Evolutionary conservation across 2,888 invertebrate genomes (phyloP).

Genomic region (Drosophila tripunctata): DNA sequence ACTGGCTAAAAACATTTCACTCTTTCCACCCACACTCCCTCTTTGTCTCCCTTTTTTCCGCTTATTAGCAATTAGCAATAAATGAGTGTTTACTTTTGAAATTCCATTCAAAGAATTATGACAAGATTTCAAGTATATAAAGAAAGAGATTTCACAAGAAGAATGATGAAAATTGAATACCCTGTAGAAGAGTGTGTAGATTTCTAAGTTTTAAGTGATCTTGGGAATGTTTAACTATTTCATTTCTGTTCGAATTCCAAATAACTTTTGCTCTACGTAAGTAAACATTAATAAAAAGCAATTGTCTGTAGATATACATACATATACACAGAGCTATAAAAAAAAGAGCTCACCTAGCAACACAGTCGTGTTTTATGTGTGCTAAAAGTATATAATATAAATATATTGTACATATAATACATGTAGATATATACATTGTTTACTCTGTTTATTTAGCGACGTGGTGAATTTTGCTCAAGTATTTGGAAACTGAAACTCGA

Average conservation of each 20-base stretch:
- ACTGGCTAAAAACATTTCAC: background rate
- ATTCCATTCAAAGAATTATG: conserved; percentile 38
- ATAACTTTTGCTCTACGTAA: too few relatives aligned
- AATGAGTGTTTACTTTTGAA: conserved; percentile 24
- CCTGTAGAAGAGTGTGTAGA: background rate
- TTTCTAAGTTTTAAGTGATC: too few relatives aligned
- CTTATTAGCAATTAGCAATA: conserved; percentile 22
- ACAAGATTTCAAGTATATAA: background rate
- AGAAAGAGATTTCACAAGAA: background rate
- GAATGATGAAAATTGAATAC: background rate
- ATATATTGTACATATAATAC: background rate
- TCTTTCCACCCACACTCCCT: background rate
- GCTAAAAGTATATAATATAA: background rate
- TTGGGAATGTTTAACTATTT: too few relatives aligned
- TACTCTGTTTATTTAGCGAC: conserved; percentile 21
- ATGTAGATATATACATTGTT: background rate
- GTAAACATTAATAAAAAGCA: too few relatives aligned
- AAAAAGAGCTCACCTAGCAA: conserved; percentile 23
- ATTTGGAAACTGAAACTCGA: conserved; percentile 28
- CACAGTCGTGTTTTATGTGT: conserved; percentile 9
- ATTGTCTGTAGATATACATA: too few relatives aligned
- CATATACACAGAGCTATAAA: too few relatives aligned
- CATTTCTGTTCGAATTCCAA: too few relatives aligned
- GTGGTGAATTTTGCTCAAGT: conserved; percentile 12
- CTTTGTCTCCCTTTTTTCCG: background rate